A percentile compares a stretch with the other conserved stretches of the same genome.
Conservation (phyloP, 2,888 invertebrate species). For the Anoplius nigerrimus region DNA sequence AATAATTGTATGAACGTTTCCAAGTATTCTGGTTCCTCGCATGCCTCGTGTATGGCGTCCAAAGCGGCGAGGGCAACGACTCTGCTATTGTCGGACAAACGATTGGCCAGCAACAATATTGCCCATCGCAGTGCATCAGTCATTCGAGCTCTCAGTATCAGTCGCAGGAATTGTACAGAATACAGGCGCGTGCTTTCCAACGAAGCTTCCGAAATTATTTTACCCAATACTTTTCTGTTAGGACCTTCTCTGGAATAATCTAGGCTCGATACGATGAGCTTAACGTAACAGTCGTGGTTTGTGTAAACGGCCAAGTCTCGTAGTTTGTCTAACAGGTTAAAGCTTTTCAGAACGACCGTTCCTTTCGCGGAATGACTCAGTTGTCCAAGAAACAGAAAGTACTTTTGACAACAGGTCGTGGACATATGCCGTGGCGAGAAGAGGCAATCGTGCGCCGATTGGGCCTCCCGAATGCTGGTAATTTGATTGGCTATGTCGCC, state of each 20-base stretch:
- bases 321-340: constrained; percentile 75
- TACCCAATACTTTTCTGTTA: constrained; percentile 81
- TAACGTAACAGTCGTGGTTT: constrained; percentile 94
- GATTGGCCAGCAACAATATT: constrained; percentile 87
- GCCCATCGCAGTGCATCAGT: constrained; percentile 91
- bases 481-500: constrained; percentile 87
- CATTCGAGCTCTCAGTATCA: constrained; percentile 86
- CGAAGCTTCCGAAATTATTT: constrained; percentile 76
- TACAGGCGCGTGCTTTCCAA: constrained; percentile 83
- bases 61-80: constrained; percentile 88
- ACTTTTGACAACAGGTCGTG: constrained; percentile 94
- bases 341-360: constrained; percentile 81
- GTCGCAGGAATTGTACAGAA: constrained; percentile 92
- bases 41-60: constrained; percentile 93
- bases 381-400: constrained; percentile 94
- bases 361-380: constrained; percentile 85
- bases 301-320: constrained; percentile 87
- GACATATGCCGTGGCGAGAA: constrained; percentile 92
- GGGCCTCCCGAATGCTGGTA: constrained; percentile 82
- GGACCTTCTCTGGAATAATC: constrained; percentile 89
- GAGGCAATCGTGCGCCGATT: constrained; percentile 89
- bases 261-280: constrained; percentile 92
- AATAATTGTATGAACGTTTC: constrained; percentile 63
- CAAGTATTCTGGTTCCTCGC: constrained; percentile 81
- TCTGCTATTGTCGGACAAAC: constrained; percentile 89